Evolutionary conservation across 2,113 vertebrate species (phyloP), one percentile per base, ranked within the genome.

Genomic region (Saimiri boliviensis): DNA sequence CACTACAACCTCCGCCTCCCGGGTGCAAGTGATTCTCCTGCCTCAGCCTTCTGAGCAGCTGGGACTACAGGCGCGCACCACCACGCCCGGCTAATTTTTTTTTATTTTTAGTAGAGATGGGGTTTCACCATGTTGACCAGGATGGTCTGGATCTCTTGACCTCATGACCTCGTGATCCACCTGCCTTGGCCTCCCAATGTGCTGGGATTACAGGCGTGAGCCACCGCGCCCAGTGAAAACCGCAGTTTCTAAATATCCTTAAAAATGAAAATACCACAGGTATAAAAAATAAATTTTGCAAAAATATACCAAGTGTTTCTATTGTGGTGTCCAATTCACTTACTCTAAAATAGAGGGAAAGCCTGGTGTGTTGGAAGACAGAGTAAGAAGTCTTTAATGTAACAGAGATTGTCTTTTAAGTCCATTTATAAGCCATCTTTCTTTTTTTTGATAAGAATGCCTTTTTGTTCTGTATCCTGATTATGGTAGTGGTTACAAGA

Each of bases 381-480:
- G 60, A 35, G 12, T 37, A 14, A 8, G 16, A 56, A 88, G 32
- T 49, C 42, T n/a, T 86, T 84, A 76, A 5, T 49, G 5, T 56
- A 92, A 68, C 32, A 56, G 54, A 71, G 35, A 16, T 77, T 85
- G 30, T 73, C 19, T 83, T 77, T 86, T 84, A 77, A 63, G 35
- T 74, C 47, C 71, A 13, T 76, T 95, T 93, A 8, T 63, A 82
- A 86, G 8, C 7, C 23, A 27, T 3, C 82, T 77, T 92, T 95
- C 23, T 40, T 74, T 86, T 79, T 20, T 80, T 81, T 12, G 63
- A 70, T 91, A 52, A 49, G 30, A 54, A 14, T 54, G 7, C 8
- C 16, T 86, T 96, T 96, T 97, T 81, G n/a, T 93, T 83, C 70
- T 70, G 7, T 89, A 35, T 89, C 52, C 47, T 87, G 49, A 56